Base-by-base conservation (phyloP, 2,888 invertebrate genomes). In the Euproctis similis region DNA sequence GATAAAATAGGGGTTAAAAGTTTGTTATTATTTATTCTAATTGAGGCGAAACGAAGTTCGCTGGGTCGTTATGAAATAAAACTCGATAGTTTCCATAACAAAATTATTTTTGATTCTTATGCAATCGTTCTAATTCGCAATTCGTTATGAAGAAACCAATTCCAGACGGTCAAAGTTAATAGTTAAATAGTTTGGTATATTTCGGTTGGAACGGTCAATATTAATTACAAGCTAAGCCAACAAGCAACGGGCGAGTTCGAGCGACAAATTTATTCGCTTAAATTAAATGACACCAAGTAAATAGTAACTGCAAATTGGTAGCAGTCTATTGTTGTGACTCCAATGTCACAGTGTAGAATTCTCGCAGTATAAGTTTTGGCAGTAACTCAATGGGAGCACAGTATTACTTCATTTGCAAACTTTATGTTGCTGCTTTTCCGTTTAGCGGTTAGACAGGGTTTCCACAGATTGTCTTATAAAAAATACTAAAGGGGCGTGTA, bases 391-490 rank as follows among this genome's bases (percentile, higher is more conserved):
- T 47, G 55, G 50, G 56, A 53, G 59, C 42, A 46, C 61, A 59
- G 65, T 74, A 78, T 74, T 78, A 68, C 77, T 74, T 80, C 74
- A 80, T 78, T 81, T 80, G 75, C 78, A 80, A n/a, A 78, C 69
- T 78, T 80, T 80, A 77, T 71, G 64, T 58, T 44, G 46, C 49
- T 59, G 59, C 56, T 58, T 65, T 72, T 70, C 66, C 66, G 60
- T 61, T 59, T 55, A 52, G 59, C 59, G 55, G 59, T 55, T 27
- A 57, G n/a, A n/a, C n/a, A n/a, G n/a, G n/a, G 59, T 52, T 56
- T 59, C 17, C 33, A 39, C 29, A 48, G 46, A 50, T 52, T 63
- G 53, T 67, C 63, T 71, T 74, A 72, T 71, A 71, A 71, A 71
- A 60, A 53, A 56, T 59, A 58, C 44, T 35, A 47, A n/a, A 42